A percentile compares a stretch with the other conserved stretches of the same genome.
Evolutionary conservation across 2,797 vertebrate species (phyloP).

Genomic region (Harpagifer antarcticus): DNA sequence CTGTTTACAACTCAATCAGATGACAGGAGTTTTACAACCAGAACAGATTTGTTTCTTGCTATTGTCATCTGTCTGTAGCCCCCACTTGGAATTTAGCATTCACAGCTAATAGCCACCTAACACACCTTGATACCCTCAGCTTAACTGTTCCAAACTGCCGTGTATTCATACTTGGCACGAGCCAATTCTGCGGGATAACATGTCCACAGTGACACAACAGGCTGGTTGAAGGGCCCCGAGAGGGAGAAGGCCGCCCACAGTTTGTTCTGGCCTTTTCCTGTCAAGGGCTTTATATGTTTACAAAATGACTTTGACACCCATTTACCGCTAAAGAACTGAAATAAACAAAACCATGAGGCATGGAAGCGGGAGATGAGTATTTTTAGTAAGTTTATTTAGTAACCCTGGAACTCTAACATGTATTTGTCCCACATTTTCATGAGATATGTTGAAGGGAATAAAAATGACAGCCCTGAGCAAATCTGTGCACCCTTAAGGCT

Average conservation of each 20-base stretch:
- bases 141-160: conserved; percentile 20
- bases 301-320: conserved; percentile 76
- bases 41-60: conserved; percentile 23
- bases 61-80: conserved; percentile 17
- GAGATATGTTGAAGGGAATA: conserved; percentile 66
- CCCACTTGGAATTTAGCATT: conserved; percentile 44
- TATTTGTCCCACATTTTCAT: conserved; percentile 74
- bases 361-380: conserved; percentile 51
- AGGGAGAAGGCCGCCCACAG: conserved; percentile 68
- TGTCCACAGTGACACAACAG: conserved; percentile 68
- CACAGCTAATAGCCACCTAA: conserved; percentile 57
- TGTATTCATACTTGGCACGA: conserved; percentile 54
- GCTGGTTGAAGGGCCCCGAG: conserved; percentile 54
- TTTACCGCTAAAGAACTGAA: conserved; percentile 67
- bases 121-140: conserved; percentile 48
- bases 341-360: conserved; percentile 74
- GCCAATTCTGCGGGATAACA: conserved; percentile 49
- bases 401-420: conserved; percentile 72
- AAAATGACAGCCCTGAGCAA: conserved; percentile 64
- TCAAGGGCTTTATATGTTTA: conserved; percentile 70
- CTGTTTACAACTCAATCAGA: conserved; percentile 37
- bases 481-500: conserved; percentile 60
- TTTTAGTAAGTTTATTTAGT: conserved; percentile 77
- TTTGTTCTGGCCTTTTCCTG: conserved; percentile 78
- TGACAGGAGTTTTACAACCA: conserved; percentile 16